Percentiles rank a stretch among this genome's conserved stretches.
Conservation (phyloP, 1,140 invertebrate genomes). For the Holotrichia oblita region DNA sequence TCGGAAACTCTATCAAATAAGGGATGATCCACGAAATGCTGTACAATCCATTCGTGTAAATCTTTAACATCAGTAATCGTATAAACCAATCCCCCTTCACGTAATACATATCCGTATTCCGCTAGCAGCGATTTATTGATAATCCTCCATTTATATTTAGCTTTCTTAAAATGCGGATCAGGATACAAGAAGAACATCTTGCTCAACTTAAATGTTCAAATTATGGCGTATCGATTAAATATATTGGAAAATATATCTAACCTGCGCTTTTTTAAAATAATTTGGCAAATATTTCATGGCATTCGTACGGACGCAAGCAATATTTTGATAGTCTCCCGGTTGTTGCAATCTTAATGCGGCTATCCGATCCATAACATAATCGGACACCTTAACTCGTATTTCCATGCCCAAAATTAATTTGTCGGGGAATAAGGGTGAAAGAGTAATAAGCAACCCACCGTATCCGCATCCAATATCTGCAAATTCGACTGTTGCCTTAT, state of each 20-base stretch:
- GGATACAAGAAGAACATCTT: slow-evolving; percentile 99
- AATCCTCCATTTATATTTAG: slow-evolving; percentile 99
- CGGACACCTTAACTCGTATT: slow-evolving; percentile 97
- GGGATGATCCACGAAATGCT: slow-evolving; percentile 91
- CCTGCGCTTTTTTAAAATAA: slow-evolving; percentile 94
- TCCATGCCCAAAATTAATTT: slow-evolving; percentile 95
- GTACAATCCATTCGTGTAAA: slow-evolving; percentile 96
- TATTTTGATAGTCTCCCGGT: slow-evolving; percentile 87
- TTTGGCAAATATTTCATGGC: slow-evolving; percentile 99
- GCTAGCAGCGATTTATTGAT: slow-evolving; percentile 92
- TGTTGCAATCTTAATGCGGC: slow-evolving; percentile 82
- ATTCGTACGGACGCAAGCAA: slow-evolving; percentile 95
- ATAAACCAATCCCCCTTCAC: slow-evolving; percentile 87
- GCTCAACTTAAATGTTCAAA: slow-evolving; percentile 71
- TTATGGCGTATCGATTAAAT: background rate
- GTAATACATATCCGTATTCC: slow-evolving; percentile 97
- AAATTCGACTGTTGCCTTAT: slow-evolving; percentile 79
- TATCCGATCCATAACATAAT: slow-evolving; percentile 97
- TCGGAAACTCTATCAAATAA: slow-evolving; percentile 83
- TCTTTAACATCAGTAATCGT: slow-evolving; percentile 98
- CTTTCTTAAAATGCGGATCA: slow-evolving; percentile 99
- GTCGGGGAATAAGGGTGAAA: slow-evolving; percentile 92
- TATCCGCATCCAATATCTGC: slow-evolving; percentile 99
- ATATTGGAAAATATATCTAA: slow-evolving; percentile 55
- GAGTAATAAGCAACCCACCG: slow-evolving; percentile 91